phyloP scores from a whole-genome alignment of 2,797 vertebrate genomes.

The Alfaro cultratus region DNA sequence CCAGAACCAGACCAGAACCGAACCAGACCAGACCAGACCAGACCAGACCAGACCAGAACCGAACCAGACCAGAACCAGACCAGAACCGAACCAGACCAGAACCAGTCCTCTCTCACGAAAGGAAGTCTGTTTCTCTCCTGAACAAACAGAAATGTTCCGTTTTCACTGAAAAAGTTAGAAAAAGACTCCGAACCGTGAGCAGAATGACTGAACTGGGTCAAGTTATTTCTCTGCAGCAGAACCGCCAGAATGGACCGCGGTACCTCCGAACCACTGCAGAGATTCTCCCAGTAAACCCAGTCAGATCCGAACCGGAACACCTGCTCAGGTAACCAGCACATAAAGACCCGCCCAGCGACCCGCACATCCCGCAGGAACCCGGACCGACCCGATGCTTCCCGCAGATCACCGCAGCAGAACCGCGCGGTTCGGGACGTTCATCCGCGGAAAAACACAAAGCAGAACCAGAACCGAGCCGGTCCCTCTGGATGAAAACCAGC shows the following conservation, averaged over 20 bases:
- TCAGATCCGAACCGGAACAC: not conserved
- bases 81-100: not conserved
- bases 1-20: too few relatives aligned
- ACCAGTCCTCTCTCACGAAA: not conserved
- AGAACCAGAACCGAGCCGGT: slow-evolving; percentile 23
- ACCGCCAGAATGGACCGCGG: not conserved
- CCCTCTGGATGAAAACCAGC: not conserved
- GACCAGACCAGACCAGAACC: too few relatives aligned
- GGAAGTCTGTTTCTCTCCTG: not conserved
- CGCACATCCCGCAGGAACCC: too few relatives aligned
- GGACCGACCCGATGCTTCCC: not conserved
- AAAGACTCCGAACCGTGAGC: not conserved
- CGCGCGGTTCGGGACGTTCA: not conserved
- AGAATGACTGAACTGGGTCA: not conserved
- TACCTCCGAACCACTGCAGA: not conserved
- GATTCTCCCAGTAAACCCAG: not conserved
- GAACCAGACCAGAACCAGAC: too few relatives aligned
- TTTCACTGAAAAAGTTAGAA: not conserved
- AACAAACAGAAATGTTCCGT: not conserved
- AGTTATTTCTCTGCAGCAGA: not conserved
- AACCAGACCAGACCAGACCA: too few relatives aligned
- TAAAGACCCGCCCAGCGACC: slow-evolving; percentile 26
- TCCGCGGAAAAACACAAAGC: not conserved
- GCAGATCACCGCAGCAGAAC: not conserved
- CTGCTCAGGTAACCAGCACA: not conserved